Evolutionary conservation across 2,888 invertebrate species (phyloP).

Genomic region (Tenthredo mesomela): DNA sequence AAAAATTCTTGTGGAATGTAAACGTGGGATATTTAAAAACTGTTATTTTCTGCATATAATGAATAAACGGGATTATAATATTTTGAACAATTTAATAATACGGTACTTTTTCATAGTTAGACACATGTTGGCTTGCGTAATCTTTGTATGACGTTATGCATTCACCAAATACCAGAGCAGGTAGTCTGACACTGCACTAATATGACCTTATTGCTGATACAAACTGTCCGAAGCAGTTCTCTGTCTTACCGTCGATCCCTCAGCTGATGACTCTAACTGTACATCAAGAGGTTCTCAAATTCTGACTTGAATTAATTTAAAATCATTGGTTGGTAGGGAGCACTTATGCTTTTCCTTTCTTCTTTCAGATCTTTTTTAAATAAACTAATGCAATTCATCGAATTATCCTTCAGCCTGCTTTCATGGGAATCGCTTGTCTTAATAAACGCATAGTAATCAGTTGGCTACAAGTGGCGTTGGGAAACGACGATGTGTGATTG

Average conservation of each 20-base stretch:
- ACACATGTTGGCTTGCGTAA: constrained; percentile 36
- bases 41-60: neutral
- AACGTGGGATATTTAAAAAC: neutral
- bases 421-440: neutral
- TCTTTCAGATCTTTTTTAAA: neutral
- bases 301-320: constrained; percentile 54
- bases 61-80: neutral
- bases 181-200: constrained; percentile 69
- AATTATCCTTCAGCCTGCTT: neutral
- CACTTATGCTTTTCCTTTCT: constrained; percentile 52
- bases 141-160: neutral
- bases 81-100: neutral
- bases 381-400: neutral
- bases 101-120: constrained; percentile 1
- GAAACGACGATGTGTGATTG: neutral
- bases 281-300: constrained; percentile 73
- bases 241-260: constrained; percentile 73
- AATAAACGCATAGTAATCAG: neutral
- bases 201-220: constrained; percentile 74
- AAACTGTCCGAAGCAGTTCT: constrained; percentile 70
- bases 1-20: neutral
- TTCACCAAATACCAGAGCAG: constrained; percentile 19
- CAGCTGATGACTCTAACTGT: constrained; percentile 74
- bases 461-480: neutral
- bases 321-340: constrained; percentile 50